A percentile compares a stretch with the other conserved stretches of the same genome.
These are phyloP conservation scores for Macrophya alboannulata DNA, from an alignment of 2,888 invertebrate genomes.

Conservation along the genomic window DNA sequence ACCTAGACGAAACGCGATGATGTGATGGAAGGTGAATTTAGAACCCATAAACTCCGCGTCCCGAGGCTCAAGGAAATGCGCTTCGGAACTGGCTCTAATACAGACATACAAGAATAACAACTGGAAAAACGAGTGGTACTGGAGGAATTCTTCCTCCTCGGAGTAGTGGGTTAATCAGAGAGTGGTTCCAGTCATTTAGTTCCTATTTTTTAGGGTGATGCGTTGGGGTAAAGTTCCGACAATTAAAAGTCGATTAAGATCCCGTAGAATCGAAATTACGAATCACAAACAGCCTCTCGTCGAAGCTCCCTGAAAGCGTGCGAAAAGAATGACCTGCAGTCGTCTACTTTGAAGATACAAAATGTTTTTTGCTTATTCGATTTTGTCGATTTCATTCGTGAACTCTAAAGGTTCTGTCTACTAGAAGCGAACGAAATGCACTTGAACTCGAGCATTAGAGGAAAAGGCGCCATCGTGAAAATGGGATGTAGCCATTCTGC, in stretches of 20 bases:
- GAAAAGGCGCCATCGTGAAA: not conserved
- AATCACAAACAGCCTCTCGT: not conserved
- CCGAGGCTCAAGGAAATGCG: conserved; percentile 24
- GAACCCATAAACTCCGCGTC: conserved; percentile 42
- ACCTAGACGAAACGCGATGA: conserved; percentile 47
- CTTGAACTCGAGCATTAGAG: not conserved
- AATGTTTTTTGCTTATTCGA: not conserved
- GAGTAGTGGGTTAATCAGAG: conserved; percentile 28
- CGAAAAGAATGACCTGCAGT: no score
- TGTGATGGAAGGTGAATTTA: conserved; percentile 51
- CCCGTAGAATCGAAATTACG: not conserved
- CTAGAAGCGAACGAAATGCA: not conserved
- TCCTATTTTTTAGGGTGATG: not conserved
- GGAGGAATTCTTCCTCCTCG: not conserved
- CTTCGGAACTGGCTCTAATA: conserved; percentile 32
- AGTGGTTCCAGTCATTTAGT: not conserved
- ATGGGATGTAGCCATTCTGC: not conserved
- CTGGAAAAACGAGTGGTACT: not conserved
- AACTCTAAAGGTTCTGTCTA: not conserved
- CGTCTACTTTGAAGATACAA: not conserved
- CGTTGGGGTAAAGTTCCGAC: not conserved
- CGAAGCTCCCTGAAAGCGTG: not conserved
- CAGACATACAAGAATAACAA: not conserved
- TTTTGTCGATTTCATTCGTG: not conserved
- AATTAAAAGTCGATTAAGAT: not conserved